These are phyloP conservation scores for Chydorus sphaericus DNA, from an alignment of 2,888 invertebrate genomes.

Conservation along the genomic window DNA sequence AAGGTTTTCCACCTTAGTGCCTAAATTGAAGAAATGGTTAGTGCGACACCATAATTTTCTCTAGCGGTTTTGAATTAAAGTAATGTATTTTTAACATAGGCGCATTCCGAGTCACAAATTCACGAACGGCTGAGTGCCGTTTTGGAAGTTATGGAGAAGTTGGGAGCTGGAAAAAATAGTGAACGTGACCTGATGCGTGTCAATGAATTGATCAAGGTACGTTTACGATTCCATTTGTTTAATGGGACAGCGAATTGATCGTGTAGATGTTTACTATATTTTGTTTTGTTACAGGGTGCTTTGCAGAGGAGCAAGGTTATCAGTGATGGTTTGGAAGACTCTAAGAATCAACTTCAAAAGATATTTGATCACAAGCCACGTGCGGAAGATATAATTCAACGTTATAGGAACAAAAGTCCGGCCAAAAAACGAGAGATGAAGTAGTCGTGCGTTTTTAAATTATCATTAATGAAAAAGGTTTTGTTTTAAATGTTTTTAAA, in stretches of 20 bases:
- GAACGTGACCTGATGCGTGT: conserved; percentile 36
- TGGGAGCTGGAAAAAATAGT: conserved; percentile 30
- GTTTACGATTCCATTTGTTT: conserved; percentile 8
- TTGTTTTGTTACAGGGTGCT: conserved; percentile 52
- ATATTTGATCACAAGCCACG: conserved; percentile 82
- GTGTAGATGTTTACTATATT: conserved; percentile 10
- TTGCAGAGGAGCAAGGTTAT: conserved; percentile 87
- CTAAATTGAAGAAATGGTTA: conserved; percentile 84
- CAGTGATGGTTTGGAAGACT: conserved; percentile 79
- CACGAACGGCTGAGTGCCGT: conserved; percentile 35
- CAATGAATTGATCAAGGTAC: conserved; percentile 48
- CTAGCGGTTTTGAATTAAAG: too few species aligned
- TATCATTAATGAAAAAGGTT: too few species aligned
- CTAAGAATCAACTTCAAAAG: conserved; percentile 70
- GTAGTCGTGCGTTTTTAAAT: too few species aligned
- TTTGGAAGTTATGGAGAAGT: conserved; percentile 31
- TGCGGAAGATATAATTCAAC: conserved; percentile 73
- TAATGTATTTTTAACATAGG: neutral
- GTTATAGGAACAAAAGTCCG: conserved; percentile 81
- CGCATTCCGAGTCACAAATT: conserved; percentile 23
- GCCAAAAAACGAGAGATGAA: conserved; percentile 80
- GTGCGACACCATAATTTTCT: conserved; percentile 18
- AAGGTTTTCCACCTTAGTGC: conserved; percentile 81
- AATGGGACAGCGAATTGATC: too few species aligned
- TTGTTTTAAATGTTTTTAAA: too few species aligned